Conservation (phyloP, 2,888 invertebrate genomes). For the Clepsis dumicolana region DNA sequence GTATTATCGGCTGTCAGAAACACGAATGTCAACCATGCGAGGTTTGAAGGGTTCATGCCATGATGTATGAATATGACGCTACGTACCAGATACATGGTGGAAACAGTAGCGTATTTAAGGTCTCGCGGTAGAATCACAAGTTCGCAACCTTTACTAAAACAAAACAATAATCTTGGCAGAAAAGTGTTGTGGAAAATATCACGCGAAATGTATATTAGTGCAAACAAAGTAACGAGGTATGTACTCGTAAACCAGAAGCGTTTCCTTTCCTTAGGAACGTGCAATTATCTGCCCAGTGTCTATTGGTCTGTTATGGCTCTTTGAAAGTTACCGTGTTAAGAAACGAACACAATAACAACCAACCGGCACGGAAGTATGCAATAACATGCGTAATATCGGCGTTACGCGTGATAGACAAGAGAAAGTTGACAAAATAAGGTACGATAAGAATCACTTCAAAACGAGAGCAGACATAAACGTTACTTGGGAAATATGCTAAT, state of each 20-base stretch:
- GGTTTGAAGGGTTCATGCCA: not conserved
- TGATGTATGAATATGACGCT: too few relatives aligned
- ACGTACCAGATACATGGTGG: too few relatives aligned
- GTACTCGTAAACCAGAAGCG: slow-evolving; percentile 1
- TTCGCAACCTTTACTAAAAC: too few relatives aligned
- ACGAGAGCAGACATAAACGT: not conserved
- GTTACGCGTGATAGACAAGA: not conserved
- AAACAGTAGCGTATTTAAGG: too few relatives aligned
- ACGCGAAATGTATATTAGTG: not conserved
- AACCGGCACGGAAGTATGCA: slow-evolving; percentile 3
- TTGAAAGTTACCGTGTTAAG: slow-evolving; percentile 1
- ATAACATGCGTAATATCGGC: slow-evolving; percentile 1
- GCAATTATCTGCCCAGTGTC: not conserved
- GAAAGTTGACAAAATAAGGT: not conserved
- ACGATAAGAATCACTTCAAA: not conserved
- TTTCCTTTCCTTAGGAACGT: not conserved
- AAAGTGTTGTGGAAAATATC: not conserved
- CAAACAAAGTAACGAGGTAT: not conserved
- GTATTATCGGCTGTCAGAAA: not conserved
- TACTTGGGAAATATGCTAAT: not conserved
- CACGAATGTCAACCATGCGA: not conserved
- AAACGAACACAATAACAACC: not conserved
- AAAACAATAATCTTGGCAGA: not conserved
- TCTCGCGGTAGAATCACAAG: too few relatives aligned
- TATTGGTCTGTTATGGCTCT: slow-evolving; percentile 2